A percentile compares a stretch with the other conserved stretches of the same genome.
phyloP scores from a whole-genome alignment of 2,797 vertebrate species.

The Pampus argenteus region DNA sequence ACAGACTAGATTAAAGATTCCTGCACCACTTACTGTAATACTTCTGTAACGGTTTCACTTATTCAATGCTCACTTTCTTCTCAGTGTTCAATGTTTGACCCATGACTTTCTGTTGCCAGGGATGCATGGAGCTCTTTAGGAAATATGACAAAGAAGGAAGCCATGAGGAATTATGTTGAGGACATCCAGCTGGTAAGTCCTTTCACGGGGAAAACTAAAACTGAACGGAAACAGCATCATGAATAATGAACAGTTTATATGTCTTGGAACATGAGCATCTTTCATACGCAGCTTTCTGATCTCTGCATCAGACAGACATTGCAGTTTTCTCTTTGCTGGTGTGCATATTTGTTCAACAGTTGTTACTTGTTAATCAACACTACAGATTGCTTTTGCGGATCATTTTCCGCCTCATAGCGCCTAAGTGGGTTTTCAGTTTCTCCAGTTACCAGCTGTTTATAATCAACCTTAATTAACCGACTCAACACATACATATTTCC shows the following conservation, averaged over 20 bases:
- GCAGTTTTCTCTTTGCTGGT: too few relatives aligned
- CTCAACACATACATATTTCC: conserved; percentile 10
- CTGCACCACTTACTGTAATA: not conserved
- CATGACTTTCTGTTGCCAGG: conserved; percentile 82
- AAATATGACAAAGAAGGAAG: conserved; percentile 94
- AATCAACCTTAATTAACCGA: conserved; percentile 22
- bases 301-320: too few relatives aligned
- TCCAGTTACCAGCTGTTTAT: conserved; percentile 13
- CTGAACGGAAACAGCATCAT: conserved; percentile 9
- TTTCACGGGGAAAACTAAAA: conserved; percentile 38
- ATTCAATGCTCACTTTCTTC: not conserved
- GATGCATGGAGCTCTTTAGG: conserved; percentile 95
- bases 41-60: not conserved
- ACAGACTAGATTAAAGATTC: not conserved
- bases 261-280: not conserved
- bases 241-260: conserved; percentile 22
- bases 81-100: conserved; percentile 29
- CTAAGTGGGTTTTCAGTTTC: not conserved
- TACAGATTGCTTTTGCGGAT: conserved; percentile 5
- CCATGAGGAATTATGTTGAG: conserved; percentile 96
- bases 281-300: not conserved
- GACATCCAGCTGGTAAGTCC: conserved; percentile 94
- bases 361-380: not conserved
- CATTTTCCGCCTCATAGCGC: conserved; percentile 1
- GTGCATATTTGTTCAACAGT: not conserved